Evolutionary conservation across 1,140 invertebrate genomes (phyloP), one percentile per base, ranked within the genome.

Genomic region (Prorops nasuta): DNA sequence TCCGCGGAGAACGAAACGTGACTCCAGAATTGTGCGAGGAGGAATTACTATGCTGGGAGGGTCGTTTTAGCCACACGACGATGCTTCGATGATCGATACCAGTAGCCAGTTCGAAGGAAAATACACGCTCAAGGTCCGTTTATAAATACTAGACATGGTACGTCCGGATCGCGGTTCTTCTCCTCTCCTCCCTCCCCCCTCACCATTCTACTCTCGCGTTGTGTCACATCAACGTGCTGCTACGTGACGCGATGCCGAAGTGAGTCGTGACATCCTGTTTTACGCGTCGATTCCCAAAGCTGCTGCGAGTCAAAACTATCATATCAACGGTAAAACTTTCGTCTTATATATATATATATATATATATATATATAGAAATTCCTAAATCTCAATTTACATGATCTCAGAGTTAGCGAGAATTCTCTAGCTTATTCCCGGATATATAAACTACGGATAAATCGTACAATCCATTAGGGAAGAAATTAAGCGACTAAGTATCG

Each of bases 261-360:
- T 37, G 44, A 21, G 41, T 60, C 58, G 58, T 58, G 58, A 60
- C 58, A 60, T 60, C 58, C 58, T 60, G 58, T 51, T 45, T 49
- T 58, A 44, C 38, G 37, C 44, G 28, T 40, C 21, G 35, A 56
- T 41, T 46, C 19, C 14, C 15, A 44, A 28, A 44, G 22, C 8
- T n/a, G n/a, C n/a, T n/a, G n/a, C n/a, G n/a, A n/a, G n/a, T n/a
- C n/a, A n/a, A n/a, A n/a, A n/a, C n/a, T n/a, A n/a, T n/a, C n/a
- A n/a, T n/a, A n/a, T n/a, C n/a, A 40, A 28, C 24, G 24, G 12
- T 28, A 28, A 12, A 18, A 40, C 38, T 10, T 8, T 21, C 20
- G n/a, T 9, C n/a, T n/a, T n/a, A n/a, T n/a, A n/a, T n/a, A n/a
- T n/a, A n/a, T n/a, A n/a, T n/a, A n/a, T n/a, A 35, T 9, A 14